phyloP scores from a whole-genome alignment of 1,140 invertebrate genomes.

The Apolygus lucorum region DNA sequence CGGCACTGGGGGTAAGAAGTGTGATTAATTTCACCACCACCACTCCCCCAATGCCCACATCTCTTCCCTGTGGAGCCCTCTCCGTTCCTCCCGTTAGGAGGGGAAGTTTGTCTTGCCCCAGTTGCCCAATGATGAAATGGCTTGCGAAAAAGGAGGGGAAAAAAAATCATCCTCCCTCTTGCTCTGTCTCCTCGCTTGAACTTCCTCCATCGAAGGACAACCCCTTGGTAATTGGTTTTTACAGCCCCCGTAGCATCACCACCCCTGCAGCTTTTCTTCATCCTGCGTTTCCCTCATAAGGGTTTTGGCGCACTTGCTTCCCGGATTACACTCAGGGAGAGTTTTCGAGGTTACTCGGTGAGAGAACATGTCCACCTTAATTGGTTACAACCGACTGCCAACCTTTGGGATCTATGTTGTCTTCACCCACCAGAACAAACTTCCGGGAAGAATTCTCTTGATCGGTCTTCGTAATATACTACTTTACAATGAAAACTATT shows the following conservation, averaged over 20 bases:
- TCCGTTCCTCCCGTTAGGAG: not conserved
- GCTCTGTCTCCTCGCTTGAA: not conserved
- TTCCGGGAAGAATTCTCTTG: no score
- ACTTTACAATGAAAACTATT: no score
- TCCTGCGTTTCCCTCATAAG: not conserved
- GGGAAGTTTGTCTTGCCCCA: conserved; percentile 25
- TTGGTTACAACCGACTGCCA: conserved; percentile 3
- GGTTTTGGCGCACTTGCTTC: conserved; percentile 1
- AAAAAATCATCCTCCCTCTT: not conserved
- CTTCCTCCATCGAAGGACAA: not conserved
- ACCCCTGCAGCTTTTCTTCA: not conserved
- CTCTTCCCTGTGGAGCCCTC: not conserved
- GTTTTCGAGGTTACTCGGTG: not conserved
- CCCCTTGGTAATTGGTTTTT: conserved; percentile 25
- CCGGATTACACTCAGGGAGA: not conserved
- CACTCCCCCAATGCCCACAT: not conserved
- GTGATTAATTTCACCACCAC: conserved; percentile 24
- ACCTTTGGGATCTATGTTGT: not conserved
- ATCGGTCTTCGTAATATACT: no score
- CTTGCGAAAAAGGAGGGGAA: conserved; percentile 21
- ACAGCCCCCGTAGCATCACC: conserved; percentile 3
- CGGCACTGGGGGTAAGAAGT: conserved; percentile 18
- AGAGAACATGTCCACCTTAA: conserved; percentile 5
- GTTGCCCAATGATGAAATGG: conserved; percentile 27
- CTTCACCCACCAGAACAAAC: no score